Conservation (phyloP, 2,888 invertebrate species). For the Conops quadrifasciatus region DNA sequence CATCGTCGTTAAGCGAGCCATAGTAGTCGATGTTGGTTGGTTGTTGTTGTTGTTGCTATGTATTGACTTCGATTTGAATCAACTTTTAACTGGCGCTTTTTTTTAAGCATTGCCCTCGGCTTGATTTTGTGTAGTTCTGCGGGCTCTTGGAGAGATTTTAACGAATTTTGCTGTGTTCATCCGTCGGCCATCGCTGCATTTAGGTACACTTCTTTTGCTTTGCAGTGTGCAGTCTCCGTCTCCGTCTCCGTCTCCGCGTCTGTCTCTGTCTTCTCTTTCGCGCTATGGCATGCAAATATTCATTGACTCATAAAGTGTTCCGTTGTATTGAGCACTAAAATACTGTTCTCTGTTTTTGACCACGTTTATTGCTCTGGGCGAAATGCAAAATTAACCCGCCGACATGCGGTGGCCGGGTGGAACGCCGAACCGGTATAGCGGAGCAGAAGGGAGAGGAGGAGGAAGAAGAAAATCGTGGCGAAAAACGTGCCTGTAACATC, state of each 20-base stretch:
- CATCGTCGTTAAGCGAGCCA: neutral
- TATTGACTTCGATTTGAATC: slow-evolving; percentile 4
- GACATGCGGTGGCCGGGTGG: too few species aligned
- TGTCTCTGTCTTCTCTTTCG: neutral
- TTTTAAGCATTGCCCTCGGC: neutral
- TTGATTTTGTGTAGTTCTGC: neutral
- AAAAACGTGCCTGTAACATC: too few species aligned
- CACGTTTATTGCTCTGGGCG: slow-evolving; percentile 9
- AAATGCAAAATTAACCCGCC: neutral
- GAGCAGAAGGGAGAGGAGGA: neutral
- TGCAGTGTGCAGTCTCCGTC: too few species aligned
- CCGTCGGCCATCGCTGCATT: neutral
- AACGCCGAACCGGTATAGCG: neutral
- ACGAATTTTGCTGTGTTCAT: neutral
- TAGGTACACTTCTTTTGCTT: too few species aligned
- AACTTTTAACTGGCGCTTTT: neutral
- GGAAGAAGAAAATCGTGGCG: too few species aligned
- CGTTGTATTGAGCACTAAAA: slow-evolving; percentile 8
- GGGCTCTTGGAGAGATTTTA: neutral
- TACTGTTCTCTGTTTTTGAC: slow-evolving; percentile 6
- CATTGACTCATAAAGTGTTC: slow-evolving; percentile 5
- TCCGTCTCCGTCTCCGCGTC: neutral
- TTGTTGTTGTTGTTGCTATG: too few species aligned
- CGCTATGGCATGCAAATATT: slow-evolving; percentile 4
- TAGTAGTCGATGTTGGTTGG: neutral